phyloP scores from a whole-genome alignment of 2,113 vertebrate species.

The Cochlearius cochlearius region DNA sequence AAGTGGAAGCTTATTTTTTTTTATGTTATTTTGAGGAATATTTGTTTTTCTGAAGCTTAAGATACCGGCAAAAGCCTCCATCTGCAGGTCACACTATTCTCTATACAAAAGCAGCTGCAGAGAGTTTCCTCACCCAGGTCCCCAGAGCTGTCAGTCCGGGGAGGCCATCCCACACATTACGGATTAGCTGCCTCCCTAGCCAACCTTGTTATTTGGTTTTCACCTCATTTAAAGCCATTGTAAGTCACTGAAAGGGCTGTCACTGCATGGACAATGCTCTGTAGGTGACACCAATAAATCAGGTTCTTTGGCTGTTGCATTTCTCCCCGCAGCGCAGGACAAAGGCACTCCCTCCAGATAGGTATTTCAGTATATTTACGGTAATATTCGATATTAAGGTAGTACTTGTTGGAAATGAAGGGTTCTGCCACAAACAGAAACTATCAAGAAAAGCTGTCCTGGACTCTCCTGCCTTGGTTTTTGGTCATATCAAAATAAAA shows the following conservation, averaged over 20 bases:
- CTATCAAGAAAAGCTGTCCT: neutral
- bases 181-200: neutral
- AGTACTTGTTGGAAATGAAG: neutral
- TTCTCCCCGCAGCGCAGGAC: neutral
- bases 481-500: neutral
- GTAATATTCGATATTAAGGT: neutral
- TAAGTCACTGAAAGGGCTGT: neutral
- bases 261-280: neutral
- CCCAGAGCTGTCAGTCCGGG: conserved; percentile 29
- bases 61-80: conserved; percentile 67
- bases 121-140: conserved; percentile 46
- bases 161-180: conserved; percentile 24
- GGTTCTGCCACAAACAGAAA: neutral
- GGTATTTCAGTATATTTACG: neutral
- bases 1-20: conserved; percentile 72
- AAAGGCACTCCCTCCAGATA: neutral
- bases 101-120: conserved; percentile 58
- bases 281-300: neutral
- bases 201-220: neutral
- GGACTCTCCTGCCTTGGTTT: neutral
- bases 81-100: conserved; percentile 62
- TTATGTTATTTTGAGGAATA: conserved; percentile 77
- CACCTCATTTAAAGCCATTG: neutral
- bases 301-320: neutral
- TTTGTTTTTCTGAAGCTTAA: conserved; percentile 75